phyloP scores from a whole-genome alignment of 2,797 vertebrate species.

The Melanotaenia parkinsoni region DNA sequence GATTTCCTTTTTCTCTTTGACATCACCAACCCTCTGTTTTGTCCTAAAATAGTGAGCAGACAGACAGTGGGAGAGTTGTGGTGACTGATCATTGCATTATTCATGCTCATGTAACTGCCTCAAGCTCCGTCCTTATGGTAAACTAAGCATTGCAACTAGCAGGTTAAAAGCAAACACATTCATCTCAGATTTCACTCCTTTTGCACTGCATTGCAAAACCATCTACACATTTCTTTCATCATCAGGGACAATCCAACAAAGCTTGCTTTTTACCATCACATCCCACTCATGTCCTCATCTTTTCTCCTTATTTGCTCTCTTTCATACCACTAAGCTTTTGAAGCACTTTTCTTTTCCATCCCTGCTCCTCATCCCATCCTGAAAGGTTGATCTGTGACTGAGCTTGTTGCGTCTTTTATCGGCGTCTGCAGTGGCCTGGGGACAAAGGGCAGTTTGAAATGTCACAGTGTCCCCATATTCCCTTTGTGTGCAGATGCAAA shows the following conservation, averaged over 20 bases:
- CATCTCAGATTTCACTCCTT: slow-evolving; percentile 14
- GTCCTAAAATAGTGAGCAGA: slow-evolving; percentile 50
- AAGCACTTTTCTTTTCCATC: slow-evolving; percentile 54
- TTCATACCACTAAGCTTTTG: slow-evolving; percentile 54
- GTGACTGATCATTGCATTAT: slow-evolving; percentile 70
- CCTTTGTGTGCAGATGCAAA: slow-evolving; percentile 39
- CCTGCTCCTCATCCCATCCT: slow-evolving; percentile 21
- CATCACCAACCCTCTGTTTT: neutral
- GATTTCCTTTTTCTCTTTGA: no score
- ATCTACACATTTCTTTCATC: slow-evolving; percentile 13
- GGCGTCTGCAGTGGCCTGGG: slow-evolving; percentile 57
- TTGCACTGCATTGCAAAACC: slow-evolving; percentile 5
- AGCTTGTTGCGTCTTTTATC: slow-evolving; percentile 72
- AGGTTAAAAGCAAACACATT: slow-evolving; percentile 19
- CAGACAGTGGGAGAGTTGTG: slow-evolving; percentile 36
- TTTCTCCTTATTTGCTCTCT: slow-evolving; percentile 5
- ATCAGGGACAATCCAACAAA: slow-evolving; percentile 33
- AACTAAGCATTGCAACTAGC: slow-evolving; percentile 12
- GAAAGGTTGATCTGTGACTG: slow-evolving; percentile 66
- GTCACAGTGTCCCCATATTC: slow-evolving; percentile 61
- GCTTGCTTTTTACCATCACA: slow-evolving; percentile 35
- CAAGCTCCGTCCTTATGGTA: slow-evolving; percentile 53
- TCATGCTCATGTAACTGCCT: slow-evolving; percentile 62
- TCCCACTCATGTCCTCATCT: slow-evolving; percentile 45
- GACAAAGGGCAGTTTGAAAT: slow-evolving; percentile 72